Evolutionary conservation across 2,888 invertebrate species (phyloP).

Genomic region (Tetragonisca angustula): DNA sequence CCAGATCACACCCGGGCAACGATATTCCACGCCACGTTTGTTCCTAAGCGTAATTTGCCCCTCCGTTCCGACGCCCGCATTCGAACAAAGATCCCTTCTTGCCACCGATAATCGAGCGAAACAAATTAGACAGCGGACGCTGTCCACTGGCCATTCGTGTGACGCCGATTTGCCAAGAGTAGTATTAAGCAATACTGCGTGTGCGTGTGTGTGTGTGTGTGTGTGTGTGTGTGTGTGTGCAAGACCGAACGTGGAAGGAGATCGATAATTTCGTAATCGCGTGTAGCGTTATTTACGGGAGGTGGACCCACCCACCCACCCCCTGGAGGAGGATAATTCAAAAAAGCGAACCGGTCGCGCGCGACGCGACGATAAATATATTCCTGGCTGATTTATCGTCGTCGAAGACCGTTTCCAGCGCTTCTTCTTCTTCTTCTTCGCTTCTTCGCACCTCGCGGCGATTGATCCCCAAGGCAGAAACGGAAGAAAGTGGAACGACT

Average conservation of each 20-base stretch:
- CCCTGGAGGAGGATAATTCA: conserved; percentile 44
- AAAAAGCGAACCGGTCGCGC: conserved; percentile 33
- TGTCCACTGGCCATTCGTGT: background rate
- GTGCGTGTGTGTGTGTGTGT: background rate
- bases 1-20: no score
- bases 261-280: conserved; percentile 48
- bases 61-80: no score
- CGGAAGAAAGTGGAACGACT: conserved; percentile 4
- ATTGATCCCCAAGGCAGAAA: conserved; percentile 5
- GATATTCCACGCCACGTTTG: no score
- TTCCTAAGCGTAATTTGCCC: no score
- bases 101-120: background rate
- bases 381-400: conserved; percentile 28
- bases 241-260: conserved; percentile 13
- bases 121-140: background rate
- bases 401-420: background rate
- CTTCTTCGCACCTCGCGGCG: background rate
- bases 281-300: conserved; percentile 32
- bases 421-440: background rate
- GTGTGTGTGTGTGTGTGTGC: no score
- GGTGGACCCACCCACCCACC: background rate
- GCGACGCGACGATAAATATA: conserved; percentile 44
- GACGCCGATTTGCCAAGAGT: background rate
- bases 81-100: background rate
- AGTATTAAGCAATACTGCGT: no score